A percentile compares a stretch with the other conserved stretches of the same genome.
These are phyloP conservation scores for Cygnus buccinator DNA, from an alignment of 2,113 vertebrate genomes.

Conservation along the genomic window DNA sequence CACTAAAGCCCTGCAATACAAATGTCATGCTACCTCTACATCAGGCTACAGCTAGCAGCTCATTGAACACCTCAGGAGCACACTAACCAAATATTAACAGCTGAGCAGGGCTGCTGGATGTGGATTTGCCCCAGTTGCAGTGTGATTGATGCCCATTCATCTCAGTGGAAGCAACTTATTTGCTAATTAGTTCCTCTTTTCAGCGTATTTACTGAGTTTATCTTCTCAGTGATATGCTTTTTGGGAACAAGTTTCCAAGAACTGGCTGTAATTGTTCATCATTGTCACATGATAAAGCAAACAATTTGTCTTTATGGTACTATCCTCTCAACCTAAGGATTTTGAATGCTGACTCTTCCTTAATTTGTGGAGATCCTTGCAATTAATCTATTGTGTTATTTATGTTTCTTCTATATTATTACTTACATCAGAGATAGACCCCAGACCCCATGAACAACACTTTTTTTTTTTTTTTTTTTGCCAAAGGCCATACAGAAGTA, in stretches of 20 bases:
- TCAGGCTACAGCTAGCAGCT: not conserved
- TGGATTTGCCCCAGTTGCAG: not conserved
- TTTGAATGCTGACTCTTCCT: not conserved
- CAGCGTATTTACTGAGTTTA: not conserved
- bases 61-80: accelerated
- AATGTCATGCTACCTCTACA: accelerated
- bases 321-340: not conserved
- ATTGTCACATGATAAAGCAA: not conserved
- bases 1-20: not conserved
- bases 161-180: not conserved
- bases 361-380: not conserved
- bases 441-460: not conserved
- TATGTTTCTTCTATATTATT: not conserved
- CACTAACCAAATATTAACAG: not conserved
- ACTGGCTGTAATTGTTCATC: not conserved
- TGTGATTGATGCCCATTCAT: not conserved
- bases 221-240: accelerated
- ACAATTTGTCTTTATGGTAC: not conserved
- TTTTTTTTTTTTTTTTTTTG: not conserved
- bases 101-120: accelerated
- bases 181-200: slow-evolving; percentile 1
- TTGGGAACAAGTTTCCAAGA: not conserved
- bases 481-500: accelerated
- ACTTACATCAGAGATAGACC: not conserved
- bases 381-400: not conserved